A percentile compares a stretch with the other conserved stretches of the same genome.
phyloP scores from a whole-genome alignment of 2,113 vertebrate genomes.

The Peromyscus leucopus region DNA sequence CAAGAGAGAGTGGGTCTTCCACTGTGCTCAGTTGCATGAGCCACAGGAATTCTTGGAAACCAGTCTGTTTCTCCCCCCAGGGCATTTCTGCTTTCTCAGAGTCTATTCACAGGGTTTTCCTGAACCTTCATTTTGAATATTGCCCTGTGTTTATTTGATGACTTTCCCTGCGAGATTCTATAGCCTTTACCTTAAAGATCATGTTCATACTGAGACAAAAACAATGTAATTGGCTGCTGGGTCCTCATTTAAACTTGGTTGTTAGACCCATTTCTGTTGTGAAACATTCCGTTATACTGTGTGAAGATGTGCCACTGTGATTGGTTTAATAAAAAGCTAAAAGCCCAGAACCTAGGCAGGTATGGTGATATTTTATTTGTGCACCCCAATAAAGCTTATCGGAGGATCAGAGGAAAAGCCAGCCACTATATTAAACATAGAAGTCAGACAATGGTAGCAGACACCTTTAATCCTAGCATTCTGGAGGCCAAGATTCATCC shows the following conservation, averaged over 20 bases:
- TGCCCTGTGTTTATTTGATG: slow-evolving; percentile 1
- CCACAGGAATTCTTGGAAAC: neutral
- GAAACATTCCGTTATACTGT: neutral
- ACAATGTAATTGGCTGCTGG: neutral
- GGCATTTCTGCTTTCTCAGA: neutral
- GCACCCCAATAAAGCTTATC: too few species aligned
- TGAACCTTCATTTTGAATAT: slow-evolving; percentile 20
- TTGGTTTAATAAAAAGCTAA: neutral
- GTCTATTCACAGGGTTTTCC: neutral
- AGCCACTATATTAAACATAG: too few species aligned
- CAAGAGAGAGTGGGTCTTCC: neutral
- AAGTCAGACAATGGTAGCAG: too few species aligned
- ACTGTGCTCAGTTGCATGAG: neutral
- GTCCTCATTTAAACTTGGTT: neutral
- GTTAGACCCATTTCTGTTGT: neutral
- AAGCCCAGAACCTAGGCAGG: neutral
- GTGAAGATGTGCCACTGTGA: neutral
- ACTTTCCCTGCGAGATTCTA: neutral
- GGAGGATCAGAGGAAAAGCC: too few species aligned
- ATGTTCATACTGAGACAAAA: neutral
- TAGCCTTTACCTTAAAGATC: slow-evolving; percentile 15
- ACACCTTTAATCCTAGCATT: too few species aligned
- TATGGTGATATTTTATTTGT: too few species aligned
- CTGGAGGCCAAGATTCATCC: too few species aligned
- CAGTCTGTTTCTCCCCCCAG: neutral